A percentile compares a stretch with the other conserved stretches of the same genome.
Evolutionary conservation across 2,888 invertebrate species (phyloP).

Genomic region (Cerastoderma edule): DNA sequence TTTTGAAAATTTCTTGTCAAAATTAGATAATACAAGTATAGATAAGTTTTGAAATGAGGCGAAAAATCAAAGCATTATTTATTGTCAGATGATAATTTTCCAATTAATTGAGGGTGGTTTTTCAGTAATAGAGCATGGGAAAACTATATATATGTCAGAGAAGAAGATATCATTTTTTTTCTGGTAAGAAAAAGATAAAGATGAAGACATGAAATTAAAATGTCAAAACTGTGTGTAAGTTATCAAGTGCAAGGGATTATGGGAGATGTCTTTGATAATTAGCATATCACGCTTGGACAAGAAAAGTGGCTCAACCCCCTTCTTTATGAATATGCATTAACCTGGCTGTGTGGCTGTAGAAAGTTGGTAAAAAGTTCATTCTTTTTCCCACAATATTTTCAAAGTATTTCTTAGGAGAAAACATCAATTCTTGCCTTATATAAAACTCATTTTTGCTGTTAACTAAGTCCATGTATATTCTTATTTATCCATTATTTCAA

Average conservation of each 20-base stretch:
- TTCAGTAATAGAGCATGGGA: conserved; percentile 26
- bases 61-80: conserved; percentile 47
- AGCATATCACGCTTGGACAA: background rate
- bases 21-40: conserved; percentile 49
- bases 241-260: conserved; percentile 6
- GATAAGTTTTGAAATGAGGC: conserved; percentile 55
- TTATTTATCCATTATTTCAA: no score
- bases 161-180: conserved; percentile 9
- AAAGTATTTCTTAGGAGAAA: no score
- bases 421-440: no score
- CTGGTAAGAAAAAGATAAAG: conserved; percentile 12
- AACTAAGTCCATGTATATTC: no score
- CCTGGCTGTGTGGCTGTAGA: no score
- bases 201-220: conserved; percentile 26
- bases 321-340: no score
- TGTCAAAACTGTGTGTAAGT: conserved; percentile 9
- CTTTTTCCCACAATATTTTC: no score
- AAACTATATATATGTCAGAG: conserved; percentile 24
- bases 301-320: no score
- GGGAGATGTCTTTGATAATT: background rate
- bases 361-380: no score
- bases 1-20: conserved; percentile 57
- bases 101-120: conserved; percentile 24
- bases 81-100: conserved; percentile 46
- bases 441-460: no score